phyloP scores from a whole-genome alignment of 1,140 invertebrate genomes.

The Leptonema lineaticorne region DNA sequence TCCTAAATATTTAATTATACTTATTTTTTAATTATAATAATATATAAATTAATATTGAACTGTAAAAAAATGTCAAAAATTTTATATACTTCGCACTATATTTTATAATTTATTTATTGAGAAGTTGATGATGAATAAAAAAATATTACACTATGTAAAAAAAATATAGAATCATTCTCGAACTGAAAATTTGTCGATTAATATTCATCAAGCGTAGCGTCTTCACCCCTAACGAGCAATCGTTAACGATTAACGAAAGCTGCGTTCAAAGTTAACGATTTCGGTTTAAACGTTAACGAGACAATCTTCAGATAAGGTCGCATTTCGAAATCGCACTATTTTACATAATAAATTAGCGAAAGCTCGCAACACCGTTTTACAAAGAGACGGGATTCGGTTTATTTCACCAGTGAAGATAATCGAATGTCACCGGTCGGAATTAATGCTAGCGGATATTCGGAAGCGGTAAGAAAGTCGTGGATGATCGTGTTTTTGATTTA shows the following conservation, averaged over 20 bases:
- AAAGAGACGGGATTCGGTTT: not conserved
- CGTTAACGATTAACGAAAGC: slow-evolving; percentile 38
- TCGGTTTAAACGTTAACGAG: slow-evolving; percentile 21
- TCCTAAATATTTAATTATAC: too few species aligned
- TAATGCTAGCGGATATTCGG: slow-evolving; percentile 41
- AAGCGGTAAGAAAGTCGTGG: too few species aligned
- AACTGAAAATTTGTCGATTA: too few species aligned
- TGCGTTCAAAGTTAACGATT: slow-evolving; percentile 39
- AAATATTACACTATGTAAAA: too few species aligned
- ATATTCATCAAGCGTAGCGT: too few species aligned
- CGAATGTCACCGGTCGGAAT: slow-evolving; percentile 1
- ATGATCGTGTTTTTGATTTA: slow-evolving; percentile 38
- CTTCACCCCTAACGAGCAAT: not conserved
- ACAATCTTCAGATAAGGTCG: slow-evolving; percentile 29
- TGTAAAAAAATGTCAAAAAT: too few species aligned
- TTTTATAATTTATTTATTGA: too few species aligned
- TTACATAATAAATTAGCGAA: slow-evolving; percentile 36
- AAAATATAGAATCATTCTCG: too few species aligned
- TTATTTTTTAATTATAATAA: too few species aligned
- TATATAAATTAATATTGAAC: too few species aligned
- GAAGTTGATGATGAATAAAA: too few species aligned
- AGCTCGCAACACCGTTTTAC: not conserved
- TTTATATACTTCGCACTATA: too few species aligned
- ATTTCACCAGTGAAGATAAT: not conserved
- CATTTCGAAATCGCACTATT: slow-evolving; percentile 36